Base-by-base conservation (phyloP, 2,797 vertebrate genomes). In the Nannoperca obscura region DNA sequence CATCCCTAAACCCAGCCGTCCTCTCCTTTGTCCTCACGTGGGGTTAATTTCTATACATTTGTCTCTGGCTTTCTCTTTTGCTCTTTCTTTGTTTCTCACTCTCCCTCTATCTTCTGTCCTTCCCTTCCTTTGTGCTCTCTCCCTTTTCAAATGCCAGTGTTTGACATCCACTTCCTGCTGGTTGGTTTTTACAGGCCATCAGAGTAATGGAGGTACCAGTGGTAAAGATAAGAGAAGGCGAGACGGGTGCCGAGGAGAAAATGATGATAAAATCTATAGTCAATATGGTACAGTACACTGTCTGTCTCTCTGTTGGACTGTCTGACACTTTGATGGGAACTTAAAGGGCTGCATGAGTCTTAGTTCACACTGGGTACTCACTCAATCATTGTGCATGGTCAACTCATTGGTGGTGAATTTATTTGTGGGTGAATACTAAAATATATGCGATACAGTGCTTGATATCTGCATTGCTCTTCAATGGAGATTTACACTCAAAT, bases 151-250 rank as follows among this genome's bases (percentile, higher is more conserved):
- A 84, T 88, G 24, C 67, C 68, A 76, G 77, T 86, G 81, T 92
- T 89, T 91, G 89, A 93, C 79, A 77, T 78, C 69, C 64, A 55
- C 54, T 74, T 89, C 79, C 20, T 91, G 69, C 70, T 89, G 85
- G 70, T 95, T 95, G 90, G 93, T 93, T 97, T 96, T 95, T 94
- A 91, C 97, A 99, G 97, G 96, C 93, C 84, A 74, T 99, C 96
- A 97, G 93, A 94, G 94, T 97, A 95, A 99, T 99, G 97, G 98
- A 99, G 95, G 97, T 99, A 86, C 97, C 97, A 24, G 96, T 99
- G 95, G 96, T 99, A 97, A 99, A 97, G 97, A 97, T 98, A 96
- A 98, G 96, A 93, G 94, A 96, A 96, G 95, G 94, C 93, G 95
- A 96, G 89, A 94, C 94, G 76, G 96, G 95, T 89, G 95, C 88